phyloP scores from a whole-genome alignment of 1,140 invertebrate species.

The Nylanderia fulva region DNA sequence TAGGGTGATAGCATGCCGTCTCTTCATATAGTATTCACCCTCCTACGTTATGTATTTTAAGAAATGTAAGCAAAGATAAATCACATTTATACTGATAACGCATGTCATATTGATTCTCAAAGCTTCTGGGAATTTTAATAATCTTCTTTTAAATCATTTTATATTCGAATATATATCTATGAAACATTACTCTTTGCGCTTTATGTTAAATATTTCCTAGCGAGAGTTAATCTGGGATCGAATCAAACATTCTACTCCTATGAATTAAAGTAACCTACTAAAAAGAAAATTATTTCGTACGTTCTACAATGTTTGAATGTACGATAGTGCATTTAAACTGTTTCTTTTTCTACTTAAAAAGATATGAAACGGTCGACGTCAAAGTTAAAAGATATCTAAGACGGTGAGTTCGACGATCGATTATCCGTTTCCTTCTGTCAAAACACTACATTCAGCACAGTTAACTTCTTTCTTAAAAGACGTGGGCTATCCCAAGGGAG shows the following conservation, averaged over 20 bases:
- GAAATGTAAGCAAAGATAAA: slow-evolving; percentile 58
- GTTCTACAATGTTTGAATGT: slow-evolving; percentile 15
- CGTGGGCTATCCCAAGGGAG: slow-evolving; percentile 33
- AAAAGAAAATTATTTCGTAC: background rate
- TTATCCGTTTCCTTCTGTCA: slow-evolving; percentile 65
- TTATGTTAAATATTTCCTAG: background rate
- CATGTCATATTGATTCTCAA: slow-evolving; percentile 22
- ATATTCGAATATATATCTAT: background rate
- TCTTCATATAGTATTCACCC: slow-evolving; percentile 56
- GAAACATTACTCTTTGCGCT: background rate
- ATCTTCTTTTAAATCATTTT: background rate
- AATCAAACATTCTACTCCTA: background rate
- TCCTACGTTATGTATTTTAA: slow-evolving; percentile 49
- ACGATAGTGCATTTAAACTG: background rate
- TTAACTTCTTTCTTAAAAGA: slow-evolving; percentile 62
- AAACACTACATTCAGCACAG: slow-evolving; percentile 61
- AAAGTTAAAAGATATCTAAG: slow-evolving; percentile 54
- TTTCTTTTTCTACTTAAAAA: background rate
- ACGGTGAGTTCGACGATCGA: slow-evolving; percentile 59
- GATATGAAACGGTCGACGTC: slow-evolving; percentile 46
- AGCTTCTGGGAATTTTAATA: background rate
- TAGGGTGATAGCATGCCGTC: slow-evolving; percentile 56
- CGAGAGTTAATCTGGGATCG: background rate
- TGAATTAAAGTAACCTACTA: background rate
- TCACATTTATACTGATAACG: slow-evolving; percentile 36